Evolutionary conservation across 2,797 vertebrate species (phyloP).

Genomic region (Paedocypris micromegethes): DNA sequence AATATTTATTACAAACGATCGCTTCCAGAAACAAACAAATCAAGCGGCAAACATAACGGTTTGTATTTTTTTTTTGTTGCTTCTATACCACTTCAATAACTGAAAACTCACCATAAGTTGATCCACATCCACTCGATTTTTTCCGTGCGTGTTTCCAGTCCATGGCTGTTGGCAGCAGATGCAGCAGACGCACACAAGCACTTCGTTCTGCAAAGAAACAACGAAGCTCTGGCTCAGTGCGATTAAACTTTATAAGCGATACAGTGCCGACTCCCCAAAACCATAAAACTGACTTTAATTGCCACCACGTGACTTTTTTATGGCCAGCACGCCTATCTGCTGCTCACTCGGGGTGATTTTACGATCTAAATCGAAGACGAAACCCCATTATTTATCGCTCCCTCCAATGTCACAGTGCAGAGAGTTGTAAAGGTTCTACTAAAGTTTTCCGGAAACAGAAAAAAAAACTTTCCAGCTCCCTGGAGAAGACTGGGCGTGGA

Average conservation of each 20-base stretch:
- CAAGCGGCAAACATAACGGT: too few relatives aligned
- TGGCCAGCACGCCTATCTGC: slow-evolving; percentile 99
- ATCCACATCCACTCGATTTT: slow-evolving; percentile 69
- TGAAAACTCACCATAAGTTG: slow-evolving; percentile 82
- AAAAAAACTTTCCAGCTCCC: slow-evolving; percentile 83
- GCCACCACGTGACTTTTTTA: slow-evolving; percentile 99
- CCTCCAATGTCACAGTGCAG: slow-evolving; percentile 94
- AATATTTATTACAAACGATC: too few relatives aligned
- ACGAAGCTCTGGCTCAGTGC: slow-evolving; percentile 92
- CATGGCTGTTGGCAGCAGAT: slow-evolving; percentile 71
- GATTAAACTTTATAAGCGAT: slow-evolving; percentile 99
- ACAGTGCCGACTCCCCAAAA: slow-evolving; percentile 99
- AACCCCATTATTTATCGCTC: slow-evolving; percentile 95
- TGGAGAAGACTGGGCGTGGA: slow-evolving; percentile 72
- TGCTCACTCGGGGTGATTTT: slow-evolving; percentile 95
- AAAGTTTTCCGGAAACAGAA: slow-evolving; percentile 97
- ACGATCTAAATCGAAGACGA: slow-evolving; percentile 99
- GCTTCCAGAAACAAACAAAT: too few relatives aligned
- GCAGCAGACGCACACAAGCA: slow-evolving; percentile 79
- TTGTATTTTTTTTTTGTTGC: too few relatives aligned
- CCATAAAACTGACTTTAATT: slow-evolving; percentile 99
- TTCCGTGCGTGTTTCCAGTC: slow-evolving; percentile 54
- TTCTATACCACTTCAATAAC: too few relatives aligned
- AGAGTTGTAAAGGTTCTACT: slow-evolving; percentile 80
- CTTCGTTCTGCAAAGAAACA: slow-evolving; percentile 89